Evolutionary conservation across 2,888 invertebrate genomes (phyloP).

Genomic region (Sminthurides aquaticus): DNA sequence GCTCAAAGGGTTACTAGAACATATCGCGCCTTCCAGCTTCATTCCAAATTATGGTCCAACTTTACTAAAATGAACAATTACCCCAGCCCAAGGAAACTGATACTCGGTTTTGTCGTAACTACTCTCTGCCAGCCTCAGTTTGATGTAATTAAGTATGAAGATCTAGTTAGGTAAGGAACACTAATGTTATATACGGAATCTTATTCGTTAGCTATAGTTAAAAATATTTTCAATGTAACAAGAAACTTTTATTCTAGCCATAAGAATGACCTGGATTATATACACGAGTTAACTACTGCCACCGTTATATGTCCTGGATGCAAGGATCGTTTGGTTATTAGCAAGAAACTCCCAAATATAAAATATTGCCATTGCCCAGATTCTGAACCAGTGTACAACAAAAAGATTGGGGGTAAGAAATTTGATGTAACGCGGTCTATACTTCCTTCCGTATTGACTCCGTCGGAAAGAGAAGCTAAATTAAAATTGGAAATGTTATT

Average conservation of each 20-base stretch:
- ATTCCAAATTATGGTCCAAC: slow-evolving; percentile 39
- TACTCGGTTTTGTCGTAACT: slow-evolving; percentile 31
- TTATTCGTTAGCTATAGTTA: neutral
- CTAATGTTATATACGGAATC: neutral
- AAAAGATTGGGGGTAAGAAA: slow-evolving; percentile 28
- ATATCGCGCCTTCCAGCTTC: slow-evolving; percentile 36
- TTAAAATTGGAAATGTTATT: neutral
- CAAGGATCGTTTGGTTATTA: slow-evolving; percentile 48
- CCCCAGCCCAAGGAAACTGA: slow-evolving; percentile 24
- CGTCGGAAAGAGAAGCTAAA: neutral
- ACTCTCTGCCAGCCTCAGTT: slow-evolving; percentile 33
- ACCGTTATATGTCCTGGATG: slow-evolving; percentile 54
- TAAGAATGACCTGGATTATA: slow-evolving; percentile 55
- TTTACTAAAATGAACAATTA: slow-evolving; percentile 13
- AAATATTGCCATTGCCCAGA: slow-evolving; percentile 51
- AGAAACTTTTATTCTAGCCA: too few species aligned
- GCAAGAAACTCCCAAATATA: slow-evolving; percentile 47
- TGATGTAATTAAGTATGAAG: slow-evolving; percentile 25
- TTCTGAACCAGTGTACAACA: slow-evolving; percentile 26
- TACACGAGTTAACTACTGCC: slow-evolving; percentile 51
- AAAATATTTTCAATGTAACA: slow-evolving; percentile 37
- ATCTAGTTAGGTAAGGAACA: slow-evolving; percentile 23
- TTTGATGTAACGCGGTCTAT: neutral
- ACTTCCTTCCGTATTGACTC: too few species aligned
- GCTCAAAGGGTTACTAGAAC: slow-evolving; percentile 32